phyloP scores from a whole-genome alignment of 2,888 invertebrate species.

The Disparrhopalites patrizii region DNA sequence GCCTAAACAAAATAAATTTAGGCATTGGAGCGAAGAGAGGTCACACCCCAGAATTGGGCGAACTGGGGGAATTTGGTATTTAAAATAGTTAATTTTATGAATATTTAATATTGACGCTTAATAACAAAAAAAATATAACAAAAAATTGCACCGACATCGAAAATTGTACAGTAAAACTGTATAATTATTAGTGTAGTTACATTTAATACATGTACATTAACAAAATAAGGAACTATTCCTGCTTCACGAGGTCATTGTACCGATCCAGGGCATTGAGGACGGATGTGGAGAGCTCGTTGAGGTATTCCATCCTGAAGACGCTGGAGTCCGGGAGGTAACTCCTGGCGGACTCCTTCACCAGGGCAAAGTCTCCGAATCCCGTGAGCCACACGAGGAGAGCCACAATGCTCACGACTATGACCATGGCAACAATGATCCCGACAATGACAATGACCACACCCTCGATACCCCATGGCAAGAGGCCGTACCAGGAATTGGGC shows the following conservation, averaged over 20 bases:
- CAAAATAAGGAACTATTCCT: neutral
- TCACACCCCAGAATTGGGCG: too few species aligned
- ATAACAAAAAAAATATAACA: too few species aligned
- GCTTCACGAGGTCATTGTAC: neutral
- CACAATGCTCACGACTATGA: conserved; percentile 44
- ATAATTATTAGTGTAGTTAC: too few species aligned
- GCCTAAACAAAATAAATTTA: too few species aligned
- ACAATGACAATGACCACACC: conserved; percentile 47
- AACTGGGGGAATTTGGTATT: too few species aligned
- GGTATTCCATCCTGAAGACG: conserved; percentile 33
- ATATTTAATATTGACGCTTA: too few species aligned
- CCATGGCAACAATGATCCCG: conserved; percentile 46
- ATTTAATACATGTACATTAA: too few species aligned
- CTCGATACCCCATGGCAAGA: conserved; percentile 48
- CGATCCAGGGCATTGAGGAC: neutral
- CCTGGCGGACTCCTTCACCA: conserved; percentile 46
- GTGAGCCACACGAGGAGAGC: conserved; percentile 46
- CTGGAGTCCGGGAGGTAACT: conserved; percentile 35
- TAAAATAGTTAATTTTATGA: too few species aligned
- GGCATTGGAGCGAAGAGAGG: too few species aligned
- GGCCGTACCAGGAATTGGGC: conserved; percentile 48
- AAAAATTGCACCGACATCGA: too few species aligned
- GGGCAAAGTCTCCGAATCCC: conserved; percentile 45
- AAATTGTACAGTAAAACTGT: too few species aligned
- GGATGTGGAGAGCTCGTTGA: conserved; percentile 13